phyloP scores from a whole-genome alignment of 2,113 vertebrate species.

The Gulo gulo region DNA sequence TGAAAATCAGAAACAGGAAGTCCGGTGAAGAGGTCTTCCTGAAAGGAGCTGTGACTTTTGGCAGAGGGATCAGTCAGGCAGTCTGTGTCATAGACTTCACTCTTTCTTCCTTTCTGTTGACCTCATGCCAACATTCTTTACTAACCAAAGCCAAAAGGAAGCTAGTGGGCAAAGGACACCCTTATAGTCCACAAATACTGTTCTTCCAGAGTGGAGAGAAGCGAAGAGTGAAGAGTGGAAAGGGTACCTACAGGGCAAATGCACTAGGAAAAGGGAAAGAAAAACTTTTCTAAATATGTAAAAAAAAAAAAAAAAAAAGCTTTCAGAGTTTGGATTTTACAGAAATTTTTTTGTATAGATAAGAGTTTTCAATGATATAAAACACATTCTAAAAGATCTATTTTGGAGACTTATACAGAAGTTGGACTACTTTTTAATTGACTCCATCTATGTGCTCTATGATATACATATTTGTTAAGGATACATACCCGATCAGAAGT shows the following conservation, averaged over 20 bases:
- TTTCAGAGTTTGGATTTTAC: slow-evolving; percentile 40
- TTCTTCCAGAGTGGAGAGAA: not conserved
- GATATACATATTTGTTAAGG: not conserved
- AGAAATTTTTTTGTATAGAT: not conserved
- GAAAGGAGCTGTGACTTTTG: not conserved
- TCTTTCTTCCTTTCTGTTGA: not conserved
- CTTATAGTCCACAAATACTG: not conserved
- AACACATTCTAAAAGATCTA: not conserved
- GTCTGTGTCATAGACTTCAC: not conserved
- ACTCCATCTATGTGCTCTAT: not conserved
- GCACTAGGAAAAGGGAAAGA: not conserved
- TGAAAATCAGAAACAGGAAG: not conserved
- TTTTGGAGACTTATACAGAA: slow-evolving; percentile 23
- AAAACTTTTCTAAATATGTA: not conserved
- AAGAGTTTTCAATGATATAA: not conserved
- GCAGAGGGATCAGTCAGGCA: not conserved
- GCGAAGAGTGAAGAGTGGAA: not conserved
- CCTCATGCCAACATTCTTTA: not conserved
- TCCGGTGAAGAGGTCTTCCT: not conserved
- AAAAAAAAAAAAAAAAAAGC: not conserved
- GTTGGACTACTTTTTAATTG: not conserved
- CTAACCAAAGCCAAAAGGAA: not conserved
- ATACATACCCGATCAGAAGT: not conserved
- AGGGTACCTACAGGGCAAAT: not conserved
- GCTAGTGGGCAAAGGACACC: not conserved